Evolutionary conservation across 92 coral and sea anemone species (phyloP).

Genomic region (Phenganax stokvisi): DNA sequence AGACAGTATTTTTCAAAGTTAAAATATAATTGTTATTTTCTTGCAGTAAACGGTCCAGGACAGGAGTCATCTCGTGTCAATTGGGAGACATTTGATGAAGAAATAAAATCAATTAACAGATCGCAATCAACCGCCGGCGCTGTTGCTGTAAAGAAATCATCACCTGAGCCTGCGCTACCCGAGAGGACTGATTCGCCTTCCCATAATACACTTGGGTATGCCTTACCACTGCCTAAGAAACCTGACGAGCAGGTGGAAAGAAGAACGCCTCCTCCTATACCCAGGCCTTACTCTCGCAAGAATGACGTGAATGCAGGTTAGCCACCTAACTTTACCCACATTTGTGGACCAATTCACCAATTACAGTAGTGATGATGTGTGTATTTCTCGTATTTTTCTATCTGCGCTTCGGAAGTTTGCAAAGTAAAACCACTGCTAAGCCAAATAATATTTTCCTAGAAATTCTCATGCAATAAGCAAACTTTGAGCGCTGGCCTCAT

Average conservation of each 20-base stretch:
- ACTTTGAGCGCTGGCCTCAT: too few relatives aligned
- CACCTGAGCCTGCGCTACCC: slow-evolving; percentile 52
- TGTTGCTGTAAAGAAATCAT: slow-evolving; percentile 70
- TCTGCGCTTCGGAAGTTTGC: too few relatives aligned
- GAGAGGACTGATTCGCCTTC: not conserved
- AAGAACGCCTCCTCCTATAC: slow-evolving; percentile 73
- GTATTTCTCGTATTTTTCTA: too few relatives aligned
- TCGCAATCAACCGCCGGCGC: slow-evolving; percentile 30
- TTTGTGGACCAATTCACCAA: not conserved
- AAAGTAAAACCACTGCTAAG: too few relatives aligned
- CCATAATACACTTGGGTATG: slow-evolving; percentile 26
- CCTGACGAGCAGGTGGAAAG: slow-evolving; percentile 5
- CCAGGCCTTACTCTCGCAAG: slow-evolving; percentile 74
- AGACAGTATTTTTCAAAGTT: not conserved
- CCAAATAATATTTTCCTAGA: too few relatives aligned
- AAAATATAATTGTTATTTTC: not conserved
- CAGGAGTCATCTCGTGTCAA: slow-evolving; percentile 21
- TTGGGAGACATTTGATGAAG: slow-evolving; percentile 74
- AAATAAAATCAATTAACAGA: not conserved
- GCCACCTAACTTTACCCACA: not conserved
- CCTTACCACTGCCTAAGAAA: slow-evolving; percentile 31
- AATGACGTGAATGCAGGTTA: slow-evolving; percentile 41
- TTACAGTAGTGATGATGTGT: too few relatives aligned
- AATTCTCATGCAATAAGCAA: too few relatives aligned
- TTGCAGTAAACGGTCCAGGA: not conserved